Percentiles rank a stretch among this genome's conserved stretches.
Evolutionary conservation across 2,113 vertebrate species (phyloP).

Genomic region (Pelodiscus sinensis): DNA sequence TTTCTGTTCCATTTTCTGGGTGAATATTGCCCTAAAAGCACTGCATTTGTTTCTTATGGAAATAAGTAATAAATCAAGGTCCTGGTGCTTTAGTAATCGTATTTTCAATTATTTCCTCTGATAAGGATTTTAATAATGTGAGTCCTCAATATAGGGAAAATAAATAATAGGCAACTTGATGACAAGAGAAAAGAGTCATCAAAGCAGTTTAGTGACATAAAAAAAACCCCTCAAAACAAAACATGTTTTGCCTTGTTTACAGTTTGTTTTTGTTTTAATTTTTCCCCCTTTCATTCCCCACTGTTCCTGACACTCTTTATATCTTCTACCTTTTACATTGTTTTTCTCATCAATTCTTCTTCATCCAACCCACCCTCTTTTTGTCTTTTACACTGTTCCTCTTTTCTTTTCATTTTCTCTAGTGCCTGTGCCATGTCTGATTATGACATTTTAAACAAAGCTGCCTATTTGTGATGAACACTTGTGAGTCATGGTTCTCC

Average conservation of each 20-base stretch:
- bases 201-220: constrained; percentile 22
- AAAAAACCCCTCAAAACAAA: no score
- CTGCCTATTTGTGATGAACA: neutral
- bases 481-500: neutral
- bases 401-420: neutral
- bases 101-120: constrained; percentile 70
- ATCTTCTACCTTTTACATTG: neutral
- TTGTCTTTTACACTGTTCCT: neutral
- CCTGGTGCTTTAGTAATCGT: constrained; percentile 63
- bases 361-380: neutral
- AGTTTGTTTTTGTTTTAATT: neutral
- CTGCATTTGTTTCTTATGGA: constrained; percentile 59
- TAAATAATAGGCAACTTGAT: constrained; percentile 56
- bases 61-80: constrained; percentile 63
- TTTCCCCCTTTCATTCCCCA: neutral
- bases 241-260: neutral
- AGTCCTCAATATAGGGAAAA: constrained; percentile 39
- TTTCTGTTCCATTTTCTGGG: neutral
- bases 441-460: neutral
- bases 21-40: constrained; percentile 15
- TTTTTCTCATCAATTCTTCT: neutral
- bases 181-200: constrained; percentile 47
- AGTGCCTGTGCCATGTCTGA: neutral
- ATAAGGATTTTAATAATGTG: constrained; percentile 53
- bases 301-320: neutral